A percentile compares a stretch with the other conserved stretches of the same genome.
phyloP scores from a whole-genome alignment of 2,888 invertebrate genomes.

The Cheilosia pagana region DNA sequence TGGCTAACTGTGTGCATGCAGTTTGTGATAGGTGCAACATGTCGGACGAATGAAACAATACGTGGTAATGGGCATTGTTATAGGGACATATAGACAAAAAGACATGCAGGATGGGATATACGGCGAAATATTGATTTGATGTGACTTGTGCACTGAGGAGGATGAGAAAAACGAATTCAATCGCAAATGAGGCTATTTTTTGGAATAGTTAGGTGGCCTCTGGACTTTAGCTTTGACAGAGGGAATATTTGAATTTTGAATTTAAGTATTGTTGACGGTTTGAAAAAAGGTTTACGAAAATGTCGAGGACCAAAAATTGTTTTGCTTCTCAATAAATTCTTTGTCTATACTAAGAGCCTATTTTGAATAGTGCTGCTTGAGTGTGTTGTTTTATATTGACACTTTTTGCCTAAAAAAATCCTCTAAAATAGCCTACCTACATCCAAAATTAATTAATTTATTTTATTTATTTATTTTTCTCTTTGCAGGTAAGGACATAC shows the following conservation, averaged over 20 bases:
- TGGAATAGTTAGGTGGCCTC: not conserved
- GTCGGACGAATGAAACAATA: slow-evolving; percentile 56
- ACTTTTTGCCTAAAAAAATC: fast-evolving
- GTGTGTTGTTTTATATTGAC: no score
- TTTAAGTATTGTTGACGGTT: no score
- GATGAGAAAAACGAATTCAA: slow-evolving; percentile 2
- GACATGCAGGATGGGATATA: slow-evolving; percentile 19
- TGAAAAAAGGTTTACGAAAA: no score
- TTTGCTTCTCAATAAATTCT: no score
- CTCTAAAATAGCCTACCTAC: no score
- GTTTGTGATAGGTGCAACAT: slow-evolving; percentile 66
- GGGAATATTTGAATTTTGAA: not conserved
- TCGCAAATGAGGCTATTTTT: not conserved
- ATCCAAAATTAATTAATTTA: no score
- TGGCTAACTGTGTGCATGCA: slow-evolving; percentile 13
- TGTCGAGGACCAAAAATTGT: no score
- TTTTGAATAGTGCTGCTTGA: no score
- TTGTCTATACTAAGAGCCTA: no score
- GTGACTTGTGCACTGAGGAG: slow-evolving; percentile 8
- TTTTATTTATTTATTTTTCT: no score
- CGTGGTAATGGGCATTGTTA: slow-evolving; percentile 60
- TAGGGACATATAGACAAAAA: slow-evolving; percentile 1
- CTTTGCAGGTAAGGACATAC: no score
- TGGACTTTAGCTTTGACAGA: not conserved
- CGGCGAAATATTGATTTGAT: slow-evolving; percentile 60